Conservation (phyloP, 2,888 invertebrate genomes). For the Eugnorisma glareosa region DNA sequence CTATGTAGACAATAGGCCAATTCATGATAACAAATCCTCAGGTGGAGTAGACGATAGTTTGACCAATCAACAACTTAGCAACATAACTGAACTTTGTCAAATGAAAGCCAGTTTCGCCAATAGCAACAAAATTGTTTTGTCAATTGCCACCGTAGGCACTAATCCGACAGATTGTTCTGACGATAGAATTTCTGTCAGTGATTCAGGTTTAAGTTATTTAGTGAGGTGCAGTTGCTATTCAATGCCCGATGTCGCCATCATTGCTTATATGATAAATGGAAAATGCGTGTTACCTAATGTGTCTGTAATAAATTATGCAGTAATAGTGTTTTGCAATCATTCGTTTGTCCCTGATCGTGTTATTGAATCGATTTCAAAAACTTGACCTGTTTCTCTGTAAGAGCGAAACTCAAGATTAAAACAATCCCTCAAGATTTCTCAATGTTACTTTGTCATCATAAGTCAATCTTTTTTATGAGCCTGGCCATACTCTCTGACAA, state of each 20-base stretch:
- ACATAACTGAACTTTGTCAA: neutral
- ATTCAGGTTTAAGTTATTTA: constrained; percentile 38
- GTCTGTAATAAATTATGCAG: constrained; percentile 33
- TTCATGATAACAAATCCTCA: neutral
- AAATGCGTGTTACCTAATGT: constrained; percentile 17
- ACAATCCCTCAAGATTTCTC: neutral
- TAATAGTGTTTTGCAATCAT: constrained; percentile 26
- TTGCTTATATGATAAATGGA: constrained; percentile 47
- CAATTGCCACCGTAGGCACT: constrained; percentile 14
- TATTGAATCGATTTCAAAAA: neutral
- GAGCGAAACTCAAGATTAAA: neutral
- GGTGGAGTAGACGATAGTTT: neutral
- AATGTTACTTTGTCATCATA: neutral
- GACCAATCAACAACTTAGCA: neutral
- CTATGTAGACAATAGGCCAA: neutral
- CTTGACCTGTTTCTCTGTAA: neutral
- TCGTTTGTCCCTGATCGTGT: constrained; percentile 15
- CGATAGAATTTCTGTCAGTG: constrained; percentile 36
- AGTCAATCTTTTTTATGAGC: neutral
- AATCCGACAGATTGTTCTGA: constrained; percentile 32
- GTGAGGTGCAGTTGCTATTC: constrained; percentile 37
- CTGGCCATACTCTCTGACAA: neutral
- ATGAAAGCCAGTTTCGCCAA: neutral
- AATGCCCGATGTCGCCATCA: constrained; percentile 22
- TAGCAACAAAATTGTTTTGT: constrained; percentile 8